Conservation (phyloP, 2,113 vertebrate species). For the Plestiodon gilberti region DNA sequence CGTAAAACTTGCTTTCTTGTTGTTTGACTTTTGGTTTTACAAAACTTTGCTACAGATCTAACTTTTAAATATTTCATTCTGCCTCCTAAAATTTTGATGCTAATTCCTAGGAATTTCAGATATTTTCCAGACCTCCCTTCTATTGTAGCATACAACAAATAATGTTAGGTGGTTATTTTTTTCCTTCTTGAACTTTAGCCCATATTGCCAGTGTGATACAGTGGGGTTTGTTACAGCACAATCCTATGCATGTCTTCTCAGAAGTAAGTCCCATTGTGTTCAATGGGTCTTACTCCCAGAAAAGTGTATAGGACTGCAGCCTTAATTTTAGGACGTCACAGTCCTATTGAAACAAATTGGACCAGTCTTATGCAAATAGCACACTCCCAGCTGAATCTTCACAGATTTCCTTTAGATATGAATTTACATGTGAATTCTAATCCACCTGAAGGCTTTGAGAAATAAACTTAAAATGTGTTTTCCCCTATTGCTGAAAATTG, state of each 20-base stretch:
- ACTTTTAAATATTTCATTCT: background rate
- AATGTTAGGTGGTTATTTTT: background rate
- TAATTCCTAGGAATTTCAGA: background rate
- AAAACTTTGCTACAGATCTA: background rate
- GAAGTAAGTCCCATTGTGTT: too few species aligned
- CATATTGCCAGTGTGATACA: background rate
- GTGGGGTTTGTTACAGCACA: too few species aligned
- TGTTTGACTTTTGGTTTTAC: background rate
- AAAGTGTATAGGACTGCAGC: too few species aligned
- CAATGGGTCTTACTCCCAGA: too few species aligned
- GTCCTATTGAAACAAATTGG: background rate
- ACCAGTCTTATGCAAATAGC: background rate
- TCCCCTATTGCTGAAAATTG: too few species aligned
- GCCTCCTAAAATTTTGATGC: background rate
- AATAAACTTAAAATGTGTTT: background rate
- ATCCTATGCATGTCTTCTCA: too few species aligned
- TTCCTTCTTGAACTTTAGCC: background rate
- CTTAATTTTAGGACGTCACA: too few species aligned
- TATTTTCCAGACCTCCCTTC: background rate
- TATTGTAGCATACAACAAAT: background rate
- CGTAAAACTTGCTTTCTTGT: background rate
- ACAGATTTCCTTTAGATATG: background rate
- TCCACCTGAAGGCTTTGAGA: background rate
- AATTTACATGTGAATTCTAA: background rate
- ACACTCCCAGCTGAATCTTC: background rate